Base-by-base conservation (phyloP, 2,888 invertebrate genomes). In the Cheilosia urbana region DNA sequence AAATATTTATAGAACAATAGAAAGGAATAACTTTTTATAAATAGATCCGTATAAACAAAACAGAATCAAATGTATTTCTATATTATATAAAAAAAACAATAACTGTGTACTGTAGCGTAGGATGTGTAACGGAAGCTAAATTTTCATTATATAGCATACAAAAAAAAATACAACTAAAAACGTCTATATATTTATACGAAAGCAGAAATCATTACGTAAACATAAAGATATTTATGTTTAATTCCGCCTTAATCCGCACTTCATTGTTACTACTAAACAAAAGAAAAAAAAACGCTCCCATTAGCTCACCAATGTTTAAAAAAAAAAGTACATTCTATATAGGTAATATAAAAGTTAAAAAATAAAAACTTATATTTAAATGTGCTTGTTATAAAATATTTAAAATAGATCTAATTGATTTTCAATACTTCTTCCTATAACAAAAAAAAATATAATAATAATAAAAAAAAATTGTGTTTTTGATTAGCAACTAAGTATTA, bases 161-260 rank as follows among this genome's bases (percentile, higher is more conserved):
- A 65, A 63, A 30, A 37, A 58, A 62, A 72, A 69, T 21, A 17
- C 7, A 30, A 58, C 5, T 37, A 37, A 37, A 51, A 68, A 58
- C 49, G 55, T 62, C 42, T 69, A 62, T 78, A 69, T 78, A 78
- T 78, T 78, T 78, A 57, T 78, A 78, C 78, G 69, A 71, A 77
- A 76, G 24, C n/a, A 75, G 55, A 75, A 69, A 60, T 68, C 27
- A 68, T 45, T 69, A 55, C 27, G 27, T 49, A 58, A 66, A 49
- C 65, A 66, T 24, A 51, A 49, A 60, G 51, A 51, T 51, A 53
- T 77, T 77, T 69, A 69, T 77, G 68, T 62, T 69, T 69, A 51
- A 77, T 77, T 77, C 77, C 62, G 77, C 77, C 77, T 78, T 78
- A 78, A 69, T 62, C 62, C 69, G 77, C 77, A 78, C 78, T 69